Evolutionary conservation across 2,113 vertebrate species (phyloP).

Genomic region (Hystrix brachyura): DNA sequence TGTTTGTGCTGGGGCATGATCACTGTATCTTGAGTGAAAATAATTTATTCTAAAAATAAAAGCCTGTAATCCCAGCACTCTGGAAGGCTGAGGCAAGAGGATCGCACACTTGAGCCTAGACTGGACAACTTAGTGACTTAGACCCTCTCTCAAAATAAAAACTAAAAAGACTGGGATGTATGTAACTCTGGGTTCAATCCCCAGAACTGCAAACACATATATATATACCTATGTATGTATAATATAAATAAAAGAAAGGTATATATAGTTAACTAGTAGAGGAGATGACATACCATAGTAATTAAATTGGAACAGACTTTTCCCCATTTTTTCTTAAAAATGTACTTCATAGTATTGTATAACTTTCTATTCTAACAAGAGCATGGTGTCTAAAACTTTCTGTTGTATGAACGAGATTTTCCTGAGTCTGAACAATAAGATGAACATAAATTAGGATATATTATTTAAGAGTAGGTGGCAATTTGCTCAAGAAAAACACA

Average conservation of each 20-base stretch:
- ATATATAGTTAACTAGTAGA: background rate
- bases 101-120: background rate
- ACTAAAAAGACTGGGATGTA: background rate
- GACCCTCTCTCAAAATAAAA: background rate
- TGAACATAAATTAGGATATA: conserved; percentile 12
- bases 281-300: background rate
- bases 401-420: background rate
- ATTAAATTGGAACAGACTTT: background rate
- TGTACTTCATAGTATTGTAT: background rate
- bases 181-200: background rate
- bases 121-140: background rate
- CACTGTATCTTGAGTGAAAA: background rate
- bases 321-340: background rate
- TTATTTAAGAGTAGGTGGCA: background rate
- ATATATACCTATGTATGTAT: too few species aligned
- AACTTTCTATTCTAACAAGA: background rate
- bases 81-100: background rate
- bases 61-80: background rate
- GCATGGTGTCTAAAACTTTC: background rate
- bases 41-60: background rate
- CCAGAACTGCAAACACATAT: background rate
- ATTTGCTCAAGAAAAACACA: conserved; percentile 32
- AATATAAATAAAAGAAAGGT: background rate
- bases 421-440: conserved; percentile 29
- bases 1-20: background rate